These are phyloP conservation scores for Coluber constrictor DNA, from an alignment of 2,797 vertebrate species.

Conservation along the genomic window DNA sequence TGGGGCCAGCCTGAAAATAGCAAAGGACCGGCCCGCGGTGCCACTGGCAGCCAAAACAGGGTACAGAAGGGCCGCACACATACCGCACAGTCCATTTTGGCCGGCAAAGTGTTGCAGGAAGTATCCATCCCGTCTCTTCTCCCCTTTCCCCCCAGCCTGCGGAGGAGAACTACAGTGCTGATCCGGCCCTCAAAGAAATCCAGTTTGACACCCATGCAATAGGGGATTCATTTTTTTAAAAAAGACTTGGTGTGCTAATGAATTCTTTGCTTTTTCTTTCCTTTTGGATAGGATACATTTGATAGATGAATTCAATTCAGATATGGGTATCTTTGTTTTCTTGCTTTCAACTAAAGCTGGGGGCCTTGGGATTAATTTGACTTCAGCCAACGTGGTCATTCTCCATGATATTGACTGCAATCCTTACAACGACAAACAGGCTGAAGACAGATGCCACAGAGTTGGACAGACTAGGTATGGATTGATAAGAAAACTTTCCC, in stretches of 20 bases:
- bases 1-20: too few relatives aligned
- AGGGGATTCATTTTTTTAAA: neutral
- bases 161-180: too few relatives aligned
- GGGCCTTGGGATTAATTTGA: conserved; percentile 94
- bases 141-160: too few relatives aligned
- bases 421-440: conserved; percentile 98
- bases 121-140: too few relatives aligned
- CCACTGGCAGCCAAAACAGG: too few relatives aligned
- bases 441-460: conserved; percentile 94
- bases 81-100: too few relatives aligned
- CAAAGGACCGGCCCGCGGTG: too few relatives aligned
- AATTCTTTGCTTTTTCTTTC: neutral
- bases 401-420: conserved; percentile 97
- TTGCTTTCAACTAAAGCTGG: conserved; percentile 94
- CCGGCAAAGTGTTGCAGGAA: too few relatives aligned
- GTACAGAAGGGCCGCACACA: too few relatives aligned
- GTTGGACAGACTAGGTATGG: conserved; percentile 91
- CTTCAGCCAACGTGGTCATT: conserved; percentile 93
- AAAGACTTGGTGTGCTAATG: neutral
- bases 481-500: neutral
- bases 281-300: conserved; percentile 83
- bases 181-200: too few relatives aligned
- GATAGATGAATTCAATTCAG: conserved; percentile 92
- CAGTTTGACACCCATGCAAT: too few relatives aligned
- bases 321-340: conserved; percentile 91